Percentiles rank a stretch among this genome's conserved stretches.
Conservation (phyloP, 1,140 invertebrate species). For the Megalonaias nervosa region DNA sequence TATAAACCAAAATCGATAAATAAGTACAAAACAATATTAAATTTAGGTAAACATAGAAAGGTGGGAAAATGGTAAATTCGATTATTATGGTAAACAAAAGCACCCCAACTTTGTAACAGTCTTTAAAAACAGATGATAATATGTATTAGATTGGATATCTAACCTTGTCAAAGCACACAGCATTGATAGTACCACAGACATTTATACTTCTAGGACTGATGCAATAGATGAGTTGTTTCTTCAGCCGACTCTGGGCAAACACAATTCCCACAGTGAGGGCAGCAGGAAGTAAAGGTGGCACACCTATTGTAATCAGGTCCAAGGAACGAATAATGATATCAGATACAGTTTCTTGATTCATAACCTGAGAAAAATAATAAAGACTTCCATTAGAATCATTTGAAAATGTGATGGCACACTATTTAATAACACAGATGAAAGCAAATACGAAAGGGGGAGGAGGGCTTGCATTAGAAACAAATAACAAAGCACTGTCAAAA, state of each 20-base stretch:
- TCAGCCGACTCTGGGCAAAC: conserved; percentile 85
- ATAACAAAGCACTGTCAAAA: no score
- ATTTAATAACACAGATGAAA: no score
- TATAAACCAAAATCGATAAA: no score
- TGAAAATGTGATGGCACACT: no score
- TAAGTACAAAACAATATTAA: no score
- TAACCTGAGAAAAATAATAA: conserved; percentile 67
- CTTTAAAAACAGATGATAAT: no score
- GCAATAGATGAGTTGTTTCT: conserved; percentile 88
- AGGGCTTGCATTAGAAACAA: no score
- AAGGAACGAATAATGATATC: conserved; percentile 83
- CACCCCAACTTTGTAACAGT: no score
- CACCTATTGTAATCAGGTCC: conserved; percentile 95
- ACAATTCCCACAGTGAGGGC: conserved; percentile 95
- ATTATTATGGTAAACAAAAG: no score
- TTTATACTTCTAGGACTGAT: conserved; percentile 93
- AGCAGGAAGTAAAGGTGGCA: conserved; percentile 93
- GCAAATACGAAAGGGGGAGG: no score
- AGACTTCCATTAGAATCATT: not conserved
- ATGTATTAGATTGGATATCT: conserved; percentile 6
- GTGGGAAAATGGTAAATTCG: no score
- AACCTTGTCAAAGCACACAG: conserved; percentile 97
- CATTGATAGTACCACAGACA: conserved; percentile 92
- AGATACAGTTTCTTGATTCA: conserved; percentile 71
- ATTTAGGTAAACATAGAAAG: no score